Percentiles rank a stretch among this genome's conserved stretches.
These are phyloP conservation scores for Pinctada fucata DNA, from an alignment of 2,888 invertebrate genomes.

Conservation along the genomic window DNA sequence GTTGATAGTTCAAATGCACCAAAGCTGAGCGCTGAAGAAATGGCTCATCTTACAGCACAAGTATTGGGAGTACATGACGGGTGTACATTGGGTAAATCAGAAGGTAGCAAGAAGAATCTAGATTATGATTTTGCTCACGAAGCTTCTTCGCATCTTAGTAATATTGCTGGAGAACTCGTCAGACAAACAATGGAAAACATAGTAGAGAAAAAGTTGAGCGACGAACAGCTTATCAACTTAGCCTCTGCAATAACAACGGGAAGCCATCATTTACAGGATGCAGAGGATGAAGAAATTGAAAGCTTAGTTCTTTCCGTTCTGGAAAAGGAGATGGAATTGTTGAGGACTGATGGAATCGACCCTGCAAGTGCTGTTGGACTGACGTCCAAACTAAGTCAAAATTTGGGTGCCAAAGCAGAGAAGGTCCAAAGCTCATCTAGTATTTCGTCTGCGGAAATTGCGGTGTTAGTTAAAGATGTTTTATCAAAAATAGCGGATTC, in stretches of 20 bases:
- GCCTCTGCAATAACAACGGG: conserved; percentile 17
- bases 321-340: conserved; percentile 38
- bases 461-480: background rate
- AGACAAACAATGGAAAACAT: conserved; percentile 25
- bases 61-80: conserved; percentile 8
- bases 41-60: conserved; percentile 32
- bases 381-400: background rate
- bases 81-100: background rate
- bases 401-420: background rate
- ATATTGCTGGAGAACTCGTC: conserved; percentile 9
- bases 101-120: background rate
- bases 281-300: conserved; percentile 19
- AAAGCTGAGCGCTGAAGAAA: conserved; percentile 25
- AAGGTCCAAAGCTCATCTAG: background rate
- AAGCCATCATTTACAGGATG: background rate
- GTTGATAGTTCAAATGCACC: background rate
- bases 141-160: conserved; percentile 11
- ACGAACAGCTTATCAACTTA: conserved; percentile 18
- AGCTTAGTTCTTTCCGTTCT: conserved; percentile 39
- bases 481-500: background rate
- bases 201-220: conserved; percentile 14
- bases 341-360: conserved; percentile 40
- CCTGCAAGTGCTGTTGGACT: background rate
- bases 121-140: background rate
- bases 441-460: background rate